A percentile compares a stretch with the other conserved stretches of the same genome.
Conservation (phyloP, 2,797 vertebrate species). For the Ambastaia sidthimunki region DNA sequence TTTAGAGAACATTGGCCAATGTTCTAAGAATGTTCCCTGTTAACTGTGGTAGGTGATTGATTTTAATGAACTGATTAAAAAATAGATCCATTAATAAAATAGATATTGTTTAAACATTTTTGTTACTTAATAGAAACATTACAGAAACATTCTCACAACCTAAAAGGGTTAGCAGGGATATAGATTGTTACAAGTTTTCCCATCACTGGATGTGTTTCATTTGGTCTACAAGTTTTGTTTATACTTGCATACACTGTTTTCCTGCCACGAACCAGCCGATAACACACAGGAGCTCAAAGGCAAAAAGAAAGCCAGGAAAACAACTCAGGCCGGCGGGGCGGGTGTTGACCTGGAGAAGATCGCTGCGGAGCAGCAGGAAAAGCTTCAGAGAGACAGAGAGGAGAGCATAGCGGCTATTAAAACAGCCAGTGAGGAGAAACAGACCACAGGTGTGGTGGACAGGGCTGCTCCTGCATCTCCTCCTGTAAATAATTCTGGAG, state of each 20-base stretch:
- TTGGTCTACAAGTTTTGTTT: neutral
- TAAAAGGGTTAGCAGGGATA: no score
- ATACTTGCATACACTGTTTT: neutral
- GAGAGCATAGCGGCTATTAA: conserved; percentile 64
- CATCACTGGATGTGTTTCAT: neutral
- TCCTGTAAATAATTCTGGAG: conserved; percentile 11
- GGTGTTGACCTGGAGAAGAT: conserved; percentile 68
- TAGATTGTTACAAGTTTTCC: neutral
- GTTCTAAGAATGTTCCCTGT: no score
- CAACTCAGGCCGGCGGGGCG: conserved; percentile 75
- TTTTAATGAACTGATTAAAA: neutral
- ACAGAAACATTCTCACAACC: no score
- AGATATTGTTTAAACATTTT: no score
- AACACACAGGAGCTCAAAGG: conserved; percentile 66
- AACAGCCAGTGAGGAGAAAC: conserved; percentile 56
- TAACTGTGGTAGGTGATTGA: no score
- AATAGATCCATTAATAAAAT: no score
- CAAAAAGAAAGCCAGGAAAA: conserved; percentile 79
- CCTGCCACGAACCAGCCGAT: conserved; percentile 63
- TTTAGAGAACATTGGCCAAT: no score
- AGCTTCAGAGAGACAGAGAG: conserved; percentile 69
- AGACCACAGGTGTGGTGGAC: conserved; percentile 34
- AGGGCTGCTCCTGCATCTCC: conserved; percentile 26
- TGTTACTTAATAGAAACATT: no score
- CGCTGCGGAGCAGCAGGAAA: conserved; percentile 73